phyloP scores from a whole-genome alignment of 2,888 invertebrate genomes.

The Phaonia tiefii region DNA sequence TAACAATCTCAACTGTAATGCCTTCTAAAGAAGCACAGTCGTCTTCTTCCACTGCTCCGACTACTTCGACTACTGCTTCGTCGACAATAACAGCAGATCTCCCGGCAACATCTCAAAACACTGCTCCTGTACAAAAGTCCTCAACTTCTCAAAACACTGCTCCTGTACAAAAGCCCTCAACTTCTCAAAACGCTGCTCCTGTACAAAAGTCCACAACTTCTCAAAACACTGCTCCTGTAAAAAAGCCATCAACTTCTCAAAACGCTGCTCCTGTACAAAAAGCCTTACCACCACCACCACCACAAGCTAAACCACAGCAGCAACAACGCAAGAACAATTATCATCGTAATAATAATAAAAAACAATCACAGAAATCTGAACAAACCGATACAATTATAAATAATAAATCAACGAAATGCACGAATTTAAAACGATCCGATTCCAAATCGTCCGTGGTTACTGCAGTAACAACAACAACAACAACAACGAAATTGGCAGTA shows the following conservation, averaged over 20 bases:
- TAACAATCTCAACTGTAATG: too few species aligned
- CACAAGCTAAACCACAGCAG: not conserved
- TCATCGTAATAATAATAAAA: too few species aligned
- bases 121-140: too few species aligned
- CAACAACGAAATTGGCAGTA: not conserved
- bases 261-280: too few species aligned
- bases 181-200: not conserved
- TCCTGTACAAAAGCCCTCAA: too few species aligned
- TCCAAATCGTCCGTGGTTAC: not conserved
- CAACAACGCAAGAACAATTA: too few species aligned
- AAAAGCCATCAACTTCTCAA: not conserved
- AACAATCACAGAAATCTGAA: conserved; percentile 22
- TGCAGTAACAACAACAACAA: not conserved
- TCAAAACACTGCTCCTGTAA: not conserved
- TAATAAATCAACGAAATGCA: conserved; percentile 3
- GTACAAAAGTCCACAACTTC: not conserved
- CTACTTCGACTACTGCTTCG: too few species aligned
- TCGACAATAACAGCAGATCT: too few species aligned
- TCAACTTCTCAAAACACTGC: too few species aligned
- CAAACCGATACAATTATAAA: conserved; percentile 19
- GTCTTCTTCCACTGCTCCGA: too few species aligned
- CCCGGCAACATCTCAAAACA: too few species aligned
- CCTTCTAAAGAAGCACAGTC: too few species aligned
- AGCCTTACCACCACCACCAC: not conserved
- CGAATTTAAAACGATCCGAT: conserved; percentile 31